These are phyloP conservation scores for Atherinosoma microstoma DNA, from an alignment of 2,797 vertebrate species.

Conservation along the genomic window DNA sequence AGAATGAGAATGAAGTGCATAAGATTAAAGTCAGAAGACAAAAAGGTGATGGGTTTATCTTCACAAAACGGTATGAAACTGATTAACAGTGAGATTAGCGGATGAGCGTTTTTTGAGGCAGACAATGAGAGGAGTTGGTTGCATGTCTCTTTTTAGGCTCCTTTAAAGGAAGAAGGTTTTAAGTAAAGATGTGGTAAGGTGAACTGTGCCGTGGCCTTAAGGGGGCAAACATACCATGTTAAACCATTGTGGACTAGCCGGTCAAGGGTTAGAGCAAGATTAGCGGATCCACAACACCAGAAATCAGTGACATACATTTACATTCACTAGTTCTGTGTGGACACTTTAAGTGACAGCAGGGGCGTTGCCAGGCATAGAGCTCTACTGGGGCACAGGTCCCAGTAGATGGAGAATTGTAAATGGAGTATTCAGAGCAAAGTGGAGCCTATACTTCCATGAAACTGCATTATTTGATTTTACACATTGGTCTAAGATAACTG, in stretches of 20 bases:
- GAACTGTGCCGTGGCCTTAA: not conserved
- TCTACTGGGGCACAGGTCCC: too few species aligned
- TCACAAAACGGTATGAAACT: conserved; percentile 23
- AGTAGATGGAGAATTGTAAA: too few species aligned
- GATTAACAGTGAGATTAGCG: conserved; percentile 22
- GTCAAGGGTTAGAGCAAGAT: conserved; percentile 5
- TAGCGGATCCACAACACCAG: conserved; percentile 7
- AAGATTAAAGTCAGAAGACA: conserved; percentile 35
- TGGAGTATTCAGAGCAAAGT: too few species aligned
- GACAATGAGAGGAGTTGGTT: not conserved
- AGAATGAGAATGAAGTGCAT: conserved; percentile 13
- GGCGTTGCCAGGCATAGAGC: too few species aligned
- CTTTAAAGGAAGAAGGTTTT: not conserved
- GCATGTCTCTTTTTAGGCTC: not conserved
- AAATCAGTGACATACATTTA: not conserved
- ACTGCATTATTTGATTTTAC: too few species aligned
- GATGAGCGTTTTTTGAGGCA: conserved; percentile 17
- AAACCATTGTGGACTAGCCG: not conserved
- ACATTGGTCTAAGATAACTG: too few species aligned
- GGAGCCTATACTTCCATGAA: too few species aligned
- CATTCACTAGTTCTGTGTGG: not conserved
- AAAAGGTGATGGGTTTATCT: conserved; percentile 42
- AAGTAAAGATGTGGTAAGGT: not conserved
- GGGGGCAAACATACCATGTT: not conserved
- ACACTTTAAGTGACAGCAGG: not conserved